Evolutionary conservation across 1,140 invertebrate genomes (phyloP).

Genomic region (Diachasmimorpha longicaudata): DNA sequence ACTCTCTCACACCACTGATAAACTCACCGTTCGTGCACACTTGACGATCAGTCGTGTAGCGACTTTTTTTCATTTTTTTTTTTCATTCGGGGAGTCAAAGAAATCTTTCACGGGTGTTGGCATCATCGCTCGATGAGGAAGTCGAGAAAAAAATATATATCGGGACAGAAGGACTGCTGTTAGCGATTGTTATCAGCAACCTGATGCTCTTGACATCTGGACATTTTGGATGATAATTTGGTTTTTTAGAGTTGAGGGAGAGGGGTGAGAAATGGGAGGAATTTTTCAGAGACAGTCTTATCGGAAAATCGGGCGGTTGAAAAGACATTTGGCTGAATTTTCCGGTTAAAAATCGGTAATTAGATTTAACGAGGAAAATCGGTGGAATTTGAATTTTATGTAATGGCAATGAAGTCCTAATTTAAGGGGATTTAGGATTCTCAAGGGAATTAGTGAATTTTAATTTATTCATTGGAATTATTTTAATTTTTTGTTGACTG

Average conservation of each 20-base stretch:
- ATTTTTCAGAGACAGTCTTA: not conserved
- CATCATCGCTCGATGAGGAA: not conserved
- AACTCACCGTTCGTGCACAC: not conserved
- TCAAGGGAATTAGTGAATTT: no score
- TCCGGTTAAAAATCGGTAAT: no score
- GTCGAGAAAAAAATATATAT: not conserved
- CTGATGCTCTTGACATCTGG: constrained; percentile 45
- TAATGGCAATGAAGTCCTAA: no score
- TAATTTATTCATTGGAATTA: no score
- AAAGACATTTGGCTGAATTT: no score
- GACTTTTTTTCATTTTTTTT: no score
- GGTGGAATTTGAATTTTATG: no score
- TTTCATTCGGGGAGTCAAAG: not conserved
- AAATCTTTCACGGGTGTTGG: not conserved
- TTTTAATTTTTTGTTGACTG: no score
- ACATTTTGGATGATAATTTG: constrained; percentile 32
- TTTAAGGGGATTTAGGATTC: no score
- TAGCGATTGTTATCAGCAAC: constrained; percentile 31
- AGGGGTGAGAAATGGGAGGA: not conserved
- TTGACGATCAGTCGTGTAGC: not conserved
- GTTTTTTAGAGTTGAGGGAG: not conserved
- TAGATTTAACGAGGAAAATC: no score
- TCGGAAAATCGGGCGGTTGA: no score
- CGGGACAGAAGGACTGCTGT: constrained; percentile 11
- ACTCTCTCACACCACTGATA: not conserved